Evolutionary conservation across 2,113 vertebrate genomes (phyloP), one percentile per base, ranked within the genome.

Genomic region (Xenus cinereus): DNA sequence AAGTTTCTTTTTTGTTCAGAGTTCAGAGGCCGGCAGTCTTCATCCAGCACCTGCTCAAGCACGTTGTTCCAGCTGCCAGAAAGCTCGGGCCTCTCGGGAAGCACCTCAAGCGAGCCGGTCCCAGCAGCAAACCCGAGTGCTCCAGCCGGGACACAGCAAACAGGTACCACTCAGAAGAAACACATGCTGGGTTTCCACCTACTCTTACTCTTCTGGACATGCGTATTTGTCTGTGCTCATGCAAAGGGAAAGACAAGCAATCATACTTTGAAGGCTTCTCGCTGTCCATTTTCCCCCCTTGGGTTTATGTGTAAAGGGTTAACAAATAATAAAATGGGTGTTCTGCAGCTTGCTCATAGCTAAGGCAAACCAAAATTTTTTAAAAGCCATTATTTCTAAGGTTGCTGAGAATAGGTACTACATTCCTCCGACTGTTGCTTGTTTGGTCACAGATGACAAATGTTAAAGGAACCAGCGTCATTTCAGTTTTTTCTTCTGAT

Each of bases 1-100:
- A 53, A 64, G 4, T n/a, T 54, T 75, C 30, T 91, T 66, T 64
- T 85, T 69, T 84, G 41, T 87, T 32, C 35, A 98, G 98, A 98
- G 83, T 95, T 98, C 96, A 98, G 98, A 96, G 97, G 98, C 78
- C 98, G 98, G 48, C 98, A 98, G 48, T 45, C 93, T 63, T 91
- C 96, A 6, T 27, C 96, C 39, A 93, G 89, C 54, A 62, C 94
- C 9, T 94, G 97, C 57, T 97, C 98, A 17, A 92, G 95, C 64
- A 89, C 95, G 0, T 90, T 97, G 80, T 97, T 98, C 84, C 97
- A 94, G 0, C 77, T 91, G 1, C 96, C 95, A 68, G 98, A 98
- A 73, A 95, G 95, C n/a, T 82, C 96, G 0, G 97, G 92, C 3
- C 51, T 96, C 10, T 91, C 53, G 10, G 95, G 96, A 23, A 95